Base-by-base conservation (phyloP, 2,888 invertebrate genomes). In the Dryobota labecula region DNA sequence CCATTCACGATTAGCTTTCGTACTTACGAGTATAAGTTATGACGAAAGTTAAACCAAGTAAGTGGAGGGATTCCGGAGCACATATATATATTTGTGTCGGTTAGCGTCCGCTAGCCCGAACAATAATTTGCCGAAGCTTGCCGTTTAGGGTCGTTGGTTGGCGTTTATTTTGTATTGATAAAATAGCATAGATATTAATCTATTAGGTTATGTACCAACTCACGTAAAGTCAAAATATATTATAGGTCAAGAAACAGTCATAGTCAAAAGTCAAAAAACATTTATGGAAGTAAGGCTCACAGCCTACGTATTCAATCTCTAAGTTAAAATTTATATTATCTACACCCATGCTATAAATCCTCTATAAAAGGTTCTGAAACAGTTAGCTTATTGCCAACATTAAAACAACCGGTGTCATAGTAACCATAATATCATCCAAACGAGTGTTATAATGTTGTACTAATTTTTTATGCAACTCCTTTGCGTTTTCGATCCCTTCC, bases 21-120 rank as follows among this genome's bases (percentile, higher is more conserved):
- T 62, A 58, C 49, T 72, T 61, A 61, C 67, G 77, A 82, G 49
- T 73, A 61, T 71, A 82, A 82, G 49, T 73, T 66, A 73, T 64
- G 60, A 68, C 41, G 30, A 82, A 77, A 82, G 57, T 73, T 65
- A 36, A n/a, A 58, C 47, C 41, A 70, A 80, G 68, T 73, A 65
- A 36, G 47, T 38, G 41, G 33, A 49, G 49, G 54, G 56, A 62
- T 64, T 67, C 56, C 13, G 36, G 33, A 41, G 45, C 45, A 43
- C 62, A 54, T 7, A 45, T 27, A 24, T 27, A 43, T 71, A 73
- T 69, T 80, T 65, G 62, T 64, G 54, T 78, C 15, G 43, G 70
- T 15, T 8, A 30, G 49, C 41, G 69, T 47, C 36, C 63, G 41
- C 41, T 27, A 41, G 60, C 64, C 45, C 62, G 60, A 38, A 33